Percentiles rank a stretch among this genome's conserved stretches.
phyloP scores from a whole-genome alignment of 2,888 invertebrate species.

The Cheiracanthium punctorium region DNA sequence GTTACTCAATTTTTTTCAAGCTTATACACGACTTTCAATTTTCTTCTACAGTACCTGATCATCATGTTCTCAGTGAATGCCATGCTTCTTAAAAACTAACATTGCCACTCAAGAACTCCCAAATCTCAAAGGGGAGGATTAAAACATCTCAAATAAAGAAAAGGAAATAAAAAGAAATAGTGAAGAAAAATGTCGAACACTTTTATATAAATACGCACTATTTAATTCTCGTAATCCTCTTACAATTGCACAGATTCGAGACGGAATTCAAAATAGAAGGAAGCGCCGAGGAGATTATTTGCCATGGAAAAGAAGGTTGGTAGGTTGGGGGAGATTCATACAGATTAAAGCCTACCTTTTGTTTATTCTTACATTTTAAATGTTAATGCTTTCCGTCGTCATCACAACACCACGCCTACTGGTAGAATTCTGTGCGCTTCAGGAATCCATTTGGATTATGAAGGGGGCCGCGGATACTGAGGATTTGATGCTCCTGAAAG shows the following conservation, averaged over 20 bases:
- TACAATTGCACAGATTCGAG: slow-evolving; percentile 15
- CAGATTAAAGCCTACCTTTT: slow-evolving; percentile 34
- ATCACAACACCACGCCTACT: slow-evolving; percentile 39
- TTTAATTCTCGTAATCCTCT: slow-evolving; percentile 47
- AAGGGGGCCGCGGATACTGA: slow-evolving; percentile 29
- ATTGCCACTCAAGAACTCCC: slow-evolving; percentile 18
- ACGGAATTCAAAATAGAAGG: slow-evolving; percentile 1
- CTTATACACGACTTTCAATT: slow-evolving; percentile 20
- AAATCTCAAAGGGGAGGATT: slow-evolving; percentile 16
- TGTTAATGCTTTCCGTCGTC: slow-evolving; percentile 45
- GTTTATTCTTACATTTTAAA: slow-evolving; percentile 49
- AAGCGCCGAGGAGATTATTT: neutral
- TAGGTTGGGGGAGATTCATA: too few species aligned
- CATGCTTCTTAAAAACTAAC: slow-evolving; percentile 14
- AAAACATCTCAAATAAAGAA: neutral
- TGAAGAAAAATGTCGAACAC: slow-evolving; percentile 6
- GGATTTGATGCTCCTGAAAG: slow-evolving; percentile 25
- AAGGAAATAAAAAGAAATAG: neutral
- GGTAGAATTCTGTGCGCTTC: slow-evolving; percentile 34
- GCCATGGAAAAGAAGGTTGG: neutral
- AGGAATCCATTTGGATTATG: slow-evolving; percentile 64
- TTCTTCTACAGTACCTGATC: neutral
- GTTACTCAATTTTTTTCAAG: neutral
- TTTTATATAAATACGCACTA: slow-evolving; percentile 28
- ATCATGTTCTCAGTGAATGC: slow-evolving; percentile 1